Base-by-base conservation (phyloP, 2,113 vertebrate species). In the Turdus rufiventris region DNA sequence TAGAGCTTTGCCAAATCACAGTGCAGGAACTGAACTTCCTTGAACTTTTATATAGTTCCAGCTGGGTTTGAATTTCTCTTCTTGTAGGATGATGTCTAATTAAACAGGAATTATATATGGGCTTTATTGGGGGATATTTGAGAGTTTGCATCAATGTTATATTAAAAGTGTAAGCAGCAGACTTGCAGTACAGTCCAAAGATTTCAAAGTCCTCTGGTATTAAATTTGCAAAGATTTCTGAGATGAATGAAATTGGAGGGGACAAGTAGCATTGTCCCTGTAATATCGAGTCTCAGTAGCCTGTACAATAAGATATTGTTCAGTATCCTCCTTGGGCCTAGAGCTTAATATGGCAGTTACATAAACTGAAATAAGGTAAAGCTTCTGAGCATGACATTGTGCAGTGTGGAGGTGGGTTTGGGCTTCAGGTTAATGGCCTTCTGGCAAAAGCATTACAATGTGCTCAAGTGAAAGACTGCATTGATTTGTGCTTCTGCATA, bases 221-320 rank as follows among this genome's bases (percentile, higher is more conserved):
- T 91, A 70, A 80, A 80, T 93, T 94, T 79, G 74, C 58, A 67
- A 28, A 48, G 74, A 67, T 91, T 88, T 90, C 36, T 9, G 43
- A 94, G 85, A 83, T 73, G 8, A 85, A 83, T 89, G 68, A 83
- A 96, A 67, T 68, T 68, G 28, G 13, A 67, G 61, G 50, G 36
- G 10, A 10, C 18, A 83, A 71, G 77, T 94, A 79, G 75, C 63
- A 95, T 82, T 95, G 85, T 94, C 82, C 92, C 43, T 74, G 62
- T 53, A 88, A 91, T 87, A 86, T 12, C 93, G 85, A 85, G 73
- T 93, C 78, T 95, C 75, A 93, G 70, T 77, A 89, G 78, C 71
- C 75, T 72, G 42, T 88, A 90, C 87, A 93, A 85, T 93, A 67
- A 88, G 78, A 85, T 95, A 94, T 85, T 96, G 87, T 96, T 96